Evolutionary conservation across 2,113 vertebrate genomes (phyloP).

Genomic region (Eleginops maclovinus): DNA sequence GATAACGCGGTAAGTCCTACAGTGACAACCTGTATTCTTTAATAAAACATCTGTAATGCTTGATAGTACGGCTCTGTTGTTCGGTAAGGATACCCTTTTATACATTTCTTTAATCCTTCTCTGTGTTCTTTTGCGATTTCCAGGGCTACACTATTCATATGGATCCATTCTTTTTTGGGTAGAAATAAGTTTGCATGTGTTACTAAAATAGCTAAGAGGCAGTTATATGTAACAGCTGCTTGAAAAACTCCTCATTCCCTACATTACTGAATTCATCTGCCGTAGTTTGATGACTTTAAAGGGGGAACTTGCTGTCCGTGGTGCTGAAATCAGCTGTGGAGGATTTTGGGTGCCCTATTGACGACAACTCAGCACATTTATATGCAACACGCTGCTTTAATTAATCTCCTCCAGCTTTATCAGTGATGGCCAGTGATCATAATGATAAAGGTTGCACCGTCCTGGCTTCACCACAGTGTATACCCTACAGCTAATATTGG

Average conservation of each 20-base stretch:
- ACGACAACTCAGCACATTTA: constrained; percentile 32
- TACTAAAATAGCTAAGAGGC: not conserved
- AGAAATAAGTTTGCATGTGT: not conserved
- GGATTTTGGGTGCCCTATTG: constrained; percentile 10
- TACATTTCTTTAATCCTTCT: not conserved
- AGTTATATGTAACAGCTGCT: too few species aligned
- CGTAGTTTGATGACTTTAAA: constrained; percentile 35
- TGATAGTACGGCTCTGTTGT: too few species aligned
- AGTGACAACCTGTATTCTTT: not conserved
- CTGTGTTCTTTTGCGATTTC: not conserved
- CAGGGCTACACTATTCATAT: not conserved
- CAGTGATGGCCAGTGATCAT: not conserved
- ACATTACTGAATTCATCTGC: not conserved
- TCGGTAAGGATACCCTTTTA: not conserved
- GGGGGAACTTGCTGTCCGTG: constrained; percentile 64
- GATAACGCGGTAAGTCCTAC: constrained; percentile 67
- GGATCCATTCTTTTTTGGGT: not conserved
- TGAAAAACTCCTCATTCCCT: not conserved
- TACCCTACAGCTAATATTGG: not conserved
- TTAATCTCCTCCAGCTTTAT: not conserved
- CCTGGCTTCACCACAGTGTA: not conserved
- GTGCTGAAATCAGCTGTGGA: constrained; percentile 63
- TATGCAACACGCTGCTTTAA: constrained; percentile 23
- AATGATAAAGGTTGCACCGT: not conserved
- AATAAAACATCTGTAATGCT: too few species aligned